These are phyloP conservation scores for Characodon lateralis DNA, from an alignment of 2,797 vertebrate species.

Conservation along the genomic window DNA sequence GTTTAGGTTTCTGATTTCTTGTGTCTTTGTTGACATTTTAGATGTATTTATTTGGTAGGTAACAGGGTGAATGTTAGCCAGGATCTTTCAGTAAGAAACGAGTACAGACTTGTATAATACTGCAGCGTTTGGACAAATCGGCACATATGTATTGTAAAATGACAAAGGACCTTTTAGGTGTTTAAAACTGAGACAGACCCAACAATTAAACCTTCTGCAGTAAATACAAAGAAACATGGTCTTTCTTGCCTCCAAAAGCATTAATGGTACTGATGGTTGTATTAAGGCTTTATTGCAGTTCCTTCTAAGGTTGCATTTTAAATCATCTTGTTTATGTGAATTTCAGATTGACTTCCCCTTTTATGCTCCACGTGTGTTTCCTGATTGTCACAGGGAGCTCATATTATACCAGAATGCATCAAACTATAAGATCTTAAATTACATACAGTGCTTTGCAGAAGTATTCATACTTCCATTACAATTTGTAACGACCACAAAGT, in stretches of 20 bases:
- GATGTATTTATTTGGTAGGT: slow-evolving; percentile 62
- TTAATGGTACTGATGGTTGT: not conserved
- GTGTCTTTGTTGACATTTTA: slow-evolving; percentile 49
- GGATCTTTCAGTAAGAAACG: slow-evolving; percentile 33
- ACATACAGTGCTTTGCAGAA: slow-evolving; percentile 6
- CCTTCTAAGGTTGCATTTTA: slow-evolving; percentile 12
- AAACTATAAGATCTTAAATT: not conserved
- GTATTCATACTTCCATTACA: not conserved
- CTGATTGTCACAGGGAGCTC: slow-evolving; percentile 10
- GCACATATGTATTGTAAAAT: slow-evolving; percentile 37
- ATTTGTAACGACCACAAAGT: not conserved
- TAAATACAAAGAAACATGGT: not conserved
- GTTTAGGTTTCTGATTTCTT: slow-evolving; percentile 50
- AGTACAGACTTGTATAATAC: slow-evolving; percentile 29
- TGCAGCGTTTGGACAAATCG: slow-evolving; percentile 44
- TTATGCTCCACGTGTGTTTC: not conserved
- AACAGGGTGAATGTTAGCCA: slow-evolving; percentile 46
- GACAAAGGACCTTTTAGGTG: not conserved
- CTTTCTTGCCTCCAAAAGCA: not conserved
- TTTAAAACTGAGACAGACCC: slow-evolving; percentile 21
- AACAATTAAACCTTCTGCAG: slow-evolving; percentile 6
- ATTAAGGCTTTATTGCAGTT: not conserved
- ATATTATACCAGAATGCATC: not conserved
- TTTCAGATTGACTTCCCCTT: not conserved
- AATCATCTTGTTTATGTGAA: not conserved